Base-by-base conservation (phyloP, 1,140 invertebrate genomes). In the Heterodera carotae region DNA sequence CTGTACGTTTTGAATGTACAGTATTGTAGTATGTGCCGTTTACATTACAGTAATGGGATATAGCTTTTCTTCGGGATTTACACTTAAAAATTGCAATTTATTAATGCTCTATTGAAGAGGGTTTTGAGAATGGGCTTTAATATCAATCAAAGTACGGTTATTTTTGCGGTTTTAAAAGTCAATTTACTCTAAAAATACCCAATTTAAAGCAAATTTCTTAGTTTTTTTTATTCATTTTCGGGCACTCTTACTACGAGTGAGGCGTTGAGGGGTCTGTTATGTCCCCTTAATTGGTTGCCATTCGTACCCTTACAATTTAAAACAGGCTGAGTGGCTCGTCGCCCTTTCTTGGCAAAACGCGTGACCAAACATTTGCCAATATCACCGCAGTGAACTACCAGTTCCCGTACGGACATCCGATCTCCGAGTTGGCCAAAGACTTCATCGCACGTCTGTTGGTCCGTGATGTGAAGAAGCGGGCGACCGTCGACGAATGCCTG, bases 401-500 rank as follows among this genome's bases (percentile, higher is more conserved):
- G 56, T 91, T 91, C 85, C 90, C 90, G 88, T 89, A 5, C 89
- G 90, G 76, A 89, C 89, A 77, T 91, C 91, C 83, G 84, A 90
- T 89, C 15, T 85, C 84, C 5, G 87, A 89, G 29, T 81, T 89
- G 43, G 91, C 91, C 36, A 91, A 91, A 84, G 90, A 91, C 81
- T 91, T 91, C 80, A 91, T 91, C 27, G 77, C 82, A 10, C 88
- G 88, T 66, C 84, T 91, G 0, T 88, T 91, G 73, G 85, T 91
- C 0, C 89, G 88, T 79, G 88, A 91, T 81, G 85, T 88, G 31
- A 91, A 91, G 82, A 90, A 91, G 88, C 88, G 92, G 80, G 89
- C 90, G 59, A 91, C 89, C 77, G 90, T 91, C 48, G 88, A 90
- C 76, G 90, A 91, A 74, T 92, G 91, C 86, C 88, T 92, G 71